Evolutionary conservation across 2,888 invertebrate genomes (phyloP), one percentile per base, ranked within the genome.

Genomic region (Elgonia sp.): DNA sequence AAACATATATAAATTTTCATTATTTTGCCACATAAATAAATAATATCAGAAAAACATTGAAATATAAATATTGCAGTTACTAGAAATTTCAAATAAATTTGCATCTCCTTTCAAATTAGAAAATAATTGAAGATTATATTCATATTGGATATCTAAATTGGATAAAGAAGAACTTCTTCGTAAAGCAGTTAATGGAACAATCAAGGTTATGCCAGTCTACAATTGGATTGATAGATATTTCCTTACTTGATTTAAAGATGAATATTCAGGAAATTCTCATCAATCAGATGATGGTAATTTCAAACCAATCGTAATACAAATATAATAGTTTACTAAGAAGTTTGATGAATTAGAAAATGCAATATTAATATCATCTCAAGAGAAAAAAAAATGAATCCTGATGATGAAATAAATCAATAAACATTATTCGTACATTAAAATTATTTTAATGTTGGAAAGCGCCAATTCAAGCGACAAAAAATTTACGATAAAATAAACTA

Each of bases 201-300:
- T 80, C 80, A 46, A 65, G 57, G 80, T 62, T 84, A 73, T 39
- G 69, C 21, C 60, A 73, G 84, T 65, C 50, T 40, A 40, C 79
- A 75, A 84, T 72, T 79, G 79, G 80, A 29, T 60, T 67, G 80
- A 80, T 67, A 80, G 79, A 80, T 80, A 85, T 73, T 85, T 85
- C 80, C 80, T 79, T 84, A 62, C 57, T 72, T 79, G 79, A 84
- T 84, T 84, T 79, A 73, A 79, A 73, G 72, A 84, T 84, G 84
- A 84, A 84, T 84, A 79, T 84, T 84, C 79, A 84, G 65, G 79
- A 70, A 77, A 84, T 73, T 46, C 72, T 39, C 65, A 65, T 84
- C 79, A 84, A 84, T 84, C 84, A 50, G 63, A 79, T 65, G 62
- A 79, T 73, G 79, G 63, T 72, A 67, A 69, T 73, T 72, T 65